Evolutionary conservation across 2,888 invertebrate genomes (phyloP).

Genomic region (Scaptomyza reducta): DNA sequence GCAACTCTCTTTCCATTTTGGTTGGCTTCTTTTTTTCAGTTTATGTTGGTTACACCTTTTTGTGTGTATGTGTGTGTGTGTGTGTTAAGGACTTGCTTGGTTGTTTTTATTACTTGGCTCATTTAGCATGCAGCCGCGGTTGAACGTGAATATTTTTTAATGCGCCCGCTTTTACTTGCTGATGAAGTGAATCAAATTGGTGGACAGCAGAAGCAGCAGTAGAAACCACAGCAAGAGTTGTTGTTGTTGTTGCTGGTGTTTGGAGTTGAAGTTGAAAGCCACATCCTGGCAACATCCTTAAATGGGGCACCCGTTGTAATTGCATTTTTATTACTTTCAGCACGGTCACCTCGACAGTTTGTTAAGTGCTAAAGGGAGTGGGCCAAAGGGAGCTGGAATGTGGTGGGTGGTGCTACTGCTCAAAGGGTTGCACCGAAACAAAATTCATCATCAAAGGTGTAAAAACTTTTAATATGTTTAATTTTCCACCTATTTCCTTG

Average conservation of each 20-base stretch:
- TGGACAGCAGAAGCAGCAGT: slow-evolving; percentile 16
- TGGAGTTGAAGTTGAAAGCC: slow-evolving; percentile 15
- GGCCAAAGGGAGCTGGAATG: neutral
- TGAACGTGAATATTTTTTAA: slow-evolving; percentile 70
- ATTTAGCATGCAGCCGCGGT: slow-evolving; percentile 71
- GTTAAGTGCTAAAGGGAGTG: slow-evolving; percentile 52
- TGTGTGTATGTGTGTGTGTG: neutral
- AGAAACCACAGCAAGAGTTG: slow-evolving; percentile 14
- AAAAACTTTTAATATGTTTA: slow-evolving; percentile 82
- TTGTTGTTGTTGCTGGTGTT: neutral
- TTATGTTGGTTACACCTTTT: slow-evolving; percentile 39
- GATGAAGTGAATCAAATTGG: slow-evolving; percentile 81
- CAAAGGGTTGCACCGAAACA: slow-evolving; percentile 59
- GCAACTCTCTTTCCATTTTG: slow-evolving; percentile 20
- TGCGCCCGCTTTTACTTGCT: slow-evolving; percentile 75
- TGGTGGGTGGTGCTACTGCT: neutral
- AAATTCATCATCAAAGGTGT: slow-evolving; percentile 82
- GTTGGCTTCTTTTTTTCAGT: neutral
- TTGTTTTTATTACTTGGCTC: slow-evolving; percentile 59
- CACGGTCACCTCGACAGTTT: slow-evolving; percentile 72
- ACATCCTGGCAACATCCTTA: slow-evolving; percentile 41
- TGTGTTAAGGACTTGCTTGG: slow-evolving; percentile 26
- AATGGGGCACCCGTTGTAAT: slow-evolving; percentile 61
- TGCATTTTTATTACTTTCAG: slow-evolving; percentile 80
- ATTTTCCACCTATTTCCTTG: slow-evolving; percentile 74